These are phyloP conservation scores for Eulemur coronatus DNA, from an alignment of 2,797 vertebrate species.

Conservation along the genomic window DNA sequence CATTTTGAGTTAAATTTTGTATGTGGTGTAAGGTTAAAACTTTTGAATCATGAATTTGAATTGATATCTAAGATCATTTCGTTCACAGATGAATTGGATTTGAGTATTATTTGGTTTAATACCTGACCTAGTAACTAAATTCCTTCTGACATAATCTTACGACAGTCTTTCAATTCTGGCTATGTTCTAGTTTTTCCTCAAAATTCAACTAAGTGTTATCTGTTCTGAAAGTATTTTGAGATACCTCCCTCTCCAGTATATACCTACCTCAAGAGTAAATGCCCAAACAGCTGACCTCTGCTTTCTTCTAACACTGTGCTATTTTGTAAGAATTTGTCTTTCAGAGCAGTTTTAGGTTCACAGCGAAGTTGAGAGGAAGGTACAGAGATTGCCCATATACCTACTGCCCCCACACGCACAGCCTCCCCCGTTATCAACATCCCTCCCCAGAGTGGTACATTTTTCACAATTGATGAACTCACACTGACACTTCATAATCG, in stretches of 20 bases:
- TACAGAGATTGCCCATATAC: background rate
- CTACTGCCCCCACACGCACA: rapidly evolving
- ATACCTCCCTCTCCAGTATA: background rate
- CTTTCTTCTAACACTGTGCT: background rate
- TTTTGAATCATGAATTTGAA: background rate
- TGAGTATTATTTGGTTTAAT: constrained; percentile 17
- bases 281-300: background rate
- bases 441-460: background rate
- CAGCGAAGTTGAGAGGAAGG: background rate
- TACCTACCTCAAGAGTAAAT: background rate
- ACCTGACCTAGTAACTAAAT: background rate
- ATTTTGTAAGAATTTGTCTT: background rate
- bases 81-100: background rate
- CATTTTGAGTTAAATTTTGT: constrained; percentile 8
- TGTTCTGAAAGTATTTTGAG: background rate
- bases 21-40: background rate
- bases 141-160: constrained; percentile 4
- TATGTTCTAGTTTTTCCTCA: background rate
- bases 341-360: background rate
- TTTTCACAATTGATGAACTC: background rate
- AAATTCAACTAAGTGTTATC: background rate
- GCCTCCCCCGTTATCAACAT: too few species aligned
- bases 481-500: too few species aligned
- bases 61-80: background rate
- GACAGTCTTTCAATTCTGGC: background rate